phyloP scores from a whole-genome alignment of 92 coral and sea anemone species.

The Zoanthus sociatus region DNA sequence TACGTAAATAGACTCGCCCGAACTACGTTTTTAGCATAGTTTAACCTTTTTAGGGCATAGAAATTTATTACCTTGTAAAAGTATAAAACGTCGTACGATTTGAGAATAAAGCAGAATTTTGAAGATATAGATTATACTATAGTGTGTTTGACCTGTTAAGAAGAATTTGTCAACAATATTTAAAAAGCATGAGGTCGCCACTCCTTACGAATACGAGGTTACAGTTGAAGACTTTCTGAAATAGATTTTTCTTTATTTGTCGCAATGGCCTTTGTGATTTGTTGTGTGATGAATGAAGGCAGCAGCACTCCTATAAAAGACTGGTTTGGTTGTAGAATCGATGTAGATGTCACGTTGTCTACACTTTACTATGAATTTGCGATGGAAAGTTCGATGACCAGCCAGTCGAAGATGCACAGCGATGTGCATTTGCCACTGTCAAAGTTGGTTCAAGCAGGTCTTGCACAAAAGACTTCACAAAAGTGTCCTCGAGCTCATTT shows the following conservation, averaged over 20 bases:
- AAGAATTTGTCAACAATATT: no score
- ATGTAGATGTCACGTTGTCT: conserved; percentile 32
- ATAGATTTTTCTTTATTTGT: conserved; percentile 24
- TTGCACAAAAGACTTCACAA: conserved; percentile 32
- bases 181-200: no score
- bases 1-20: no score
- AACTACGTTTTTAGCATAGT: no score
- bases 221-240: no score
- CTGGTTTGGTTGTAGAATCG: conserved; percentile 44
- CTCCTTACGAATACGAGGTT: no score
- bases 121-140: no score
- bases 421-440: conserved; percentile 44
- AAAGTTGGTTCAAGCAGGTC: conserved; percentile 55
- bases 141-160: no score
- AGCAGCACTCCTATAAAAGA: conserved; percentile 26
- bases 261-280: conserved; percentile 55
- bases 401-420: background rate
- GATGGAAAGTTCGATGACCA: conserved; percentile 59
- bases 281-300: conserved; percentile 52
- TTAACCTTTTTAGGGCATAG: no score
- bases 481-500: conserved; percentile 53
- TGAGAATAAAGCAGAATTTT: no score
- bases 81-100: no score
- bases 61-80: no score
- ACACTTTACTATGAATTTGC: conserved; percentile 49